Evolutionary conservation across 53 echinoderm and acorn worm genomes (phyloP).

Genomic region (Crossaster papposus): DNA sequence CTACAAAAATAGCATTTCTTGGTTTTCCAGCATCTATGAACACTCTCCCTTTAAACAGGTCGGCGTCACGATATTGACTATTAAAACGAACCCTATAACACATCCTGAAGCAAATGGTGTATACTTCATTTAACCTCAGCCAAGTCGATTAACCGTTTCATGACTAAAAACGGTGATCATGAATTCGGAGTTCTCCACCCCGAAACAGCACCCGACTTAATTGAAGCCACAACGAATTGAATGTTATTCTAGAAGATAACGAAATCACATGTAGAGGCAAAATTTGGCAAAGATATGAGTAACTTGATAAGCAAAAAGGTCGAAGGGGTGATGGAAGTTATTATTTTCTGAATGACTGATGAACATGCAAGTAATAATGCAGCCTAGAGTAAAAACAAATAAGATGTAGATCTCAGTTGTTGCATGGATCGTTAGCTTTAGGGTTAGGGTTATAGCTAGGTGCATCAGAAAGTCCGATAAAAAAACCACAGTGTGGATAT

Average conservation of each 20-base stretch:
- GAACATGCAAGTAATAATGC: not conserved
- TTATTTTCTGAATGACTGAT: not conserved
- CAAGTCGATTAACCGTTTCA: no score
- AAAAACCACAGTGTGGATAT: not conserved
- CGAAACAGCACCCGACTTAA: not conserved
- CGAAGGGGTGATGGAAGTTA: not conserved
- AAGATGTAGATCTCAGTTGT: not conserved
- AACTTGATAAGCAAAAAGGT: not conserved
- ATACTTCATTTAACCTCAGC: no score
- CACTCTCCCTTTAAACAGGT: no score
- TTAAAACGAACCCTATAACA: no score
- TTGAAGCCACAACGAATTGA: not conserved
- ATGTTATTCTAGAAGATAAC: not conserved
- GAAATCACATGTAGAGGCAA: not conserved
- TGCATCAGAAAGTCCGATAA: not conserved
- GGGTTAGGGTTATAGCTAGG: not conserved
- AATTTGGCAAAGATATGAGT: not conserved
- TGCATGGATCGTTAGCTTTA: no score
- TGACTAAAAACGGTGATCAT: not conserved
- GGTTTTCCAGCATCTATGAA: no score
- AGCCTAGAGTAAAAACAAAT: not conserved
- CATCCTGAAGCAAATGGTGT: no score
- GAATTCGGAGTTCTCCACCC: not conserved
- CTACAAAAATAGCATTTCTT: no score
- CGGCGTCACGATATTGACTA: no score